Conservation (phyloP, 2,113 vertebrate species). For the Cynocephalus volans region DNA sequence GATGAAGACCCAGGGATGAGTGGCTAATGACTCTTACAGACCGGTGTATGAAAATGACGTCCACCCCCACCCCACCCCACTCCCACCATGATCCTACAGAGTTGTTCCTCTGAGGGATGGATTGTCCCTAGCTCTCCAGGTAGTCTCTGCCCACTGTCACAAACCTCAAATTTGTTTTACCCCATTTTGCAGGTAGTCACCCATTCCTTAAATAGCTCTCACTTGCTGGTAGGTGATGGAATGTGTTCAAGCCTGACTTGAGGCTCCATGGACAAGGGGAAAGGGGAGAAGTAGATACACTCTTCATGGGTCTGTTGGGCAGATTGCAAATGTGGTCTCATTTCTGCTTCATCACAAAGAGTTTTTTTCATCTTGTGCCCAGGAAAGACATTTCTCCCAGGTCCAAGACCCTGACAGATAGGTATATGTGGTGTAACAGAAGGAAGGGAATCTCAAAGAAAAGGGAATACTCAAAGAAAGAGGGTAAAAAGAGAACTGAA, state of each 20-base stretch:
- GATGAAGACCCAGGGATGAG: accelerated
- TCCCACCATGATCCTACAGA: accelerated
- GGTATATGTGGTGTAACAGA: not conserved
- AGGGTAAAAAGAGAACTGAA: not conserved
- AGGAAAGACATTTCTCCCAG: not conserved
- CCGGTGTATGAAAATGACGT: not conserved
- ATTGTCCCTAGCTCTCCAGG: not conserved
- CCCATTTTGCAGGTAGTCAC: not conserved
- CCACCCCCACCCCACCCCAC: accelerated
- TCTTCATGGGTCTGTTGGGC: not conserved
- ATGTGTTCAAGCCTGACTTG: not conserved
- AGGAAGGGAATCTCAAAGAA: not conserved
- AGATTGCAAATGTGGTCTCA: not conserved
- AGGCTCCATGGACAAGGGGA: not conserved
- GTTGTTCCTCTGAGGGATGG: not conserved
- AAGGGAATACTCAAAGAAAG: not conserved
- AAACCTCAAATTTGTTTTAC: not conserved
- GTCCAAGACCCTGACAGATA: not conserved
- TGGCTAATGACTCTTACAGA: not conserved
- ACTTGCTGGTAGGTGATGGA: too few species aligned
- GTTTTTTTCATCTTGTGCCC: not conserved
- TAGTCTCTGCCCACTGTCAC: not conserved
- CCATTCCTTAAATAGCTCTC: not conserved
- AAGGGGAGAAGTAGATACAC: accelerated
- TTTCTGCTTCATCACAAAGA: not conserved